phyloP scores from a whole-genome alignment of 2,797 vertebrate genomes.

The Chiroxiphia lanceolata region DNA sequence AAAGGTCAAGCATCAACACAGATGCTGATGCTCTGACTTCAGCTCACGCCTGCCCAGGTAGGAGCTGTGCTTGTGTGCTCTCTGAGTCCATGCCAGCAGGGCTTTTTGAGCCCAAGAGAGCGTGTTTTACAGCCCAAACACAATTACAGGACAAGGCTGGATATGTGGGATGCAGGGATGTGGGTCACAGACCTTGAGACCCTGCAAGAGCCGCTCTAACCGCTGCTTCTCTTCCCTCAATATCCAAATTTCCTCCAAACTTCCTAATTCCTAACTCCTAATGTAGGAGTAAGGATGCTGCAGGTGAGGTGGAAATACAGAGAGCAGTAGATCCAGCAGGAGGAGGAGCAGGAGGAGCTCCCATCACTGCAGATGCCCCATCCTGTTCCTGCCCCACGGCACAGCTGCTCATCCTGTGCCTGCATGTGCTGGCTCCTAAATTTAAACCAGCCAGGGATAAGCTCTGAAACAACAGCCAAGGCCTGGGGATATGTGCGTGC shows the following conservation, averaged over 20 bases:
- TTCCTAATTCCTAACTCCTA: not conserved
- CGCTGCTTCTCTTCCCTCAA: not conserved
- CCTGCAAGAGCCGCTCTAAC: rapidly evolving
- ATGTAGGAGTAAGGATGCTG: not conserved
- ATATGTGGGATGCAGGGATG: not conserved
- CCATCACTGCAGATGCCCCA: not conserved
- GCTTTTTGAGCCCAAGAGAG: not conserved
- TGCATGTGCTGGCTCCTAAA: not conserved
- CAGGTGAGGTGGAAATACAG: not conserved
- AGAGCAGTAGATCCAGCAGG: rapidly evolving
- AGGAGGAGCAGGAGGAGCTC: not conserved
- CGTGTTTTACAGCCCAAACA: rapidly evolving
- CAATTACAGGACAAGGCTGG: rapidly evolving
- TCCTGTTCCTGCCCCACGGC: not conserved
- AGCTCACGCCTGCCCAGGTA: not conserved
- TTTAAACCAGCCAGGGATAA: not conserved
- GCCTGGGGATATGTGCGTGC: not conserved
- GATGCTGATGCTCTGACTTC: not conserved
- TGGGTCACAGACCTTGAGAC: not conserved
- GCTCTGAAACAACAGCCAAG: constrained; percentile 17
- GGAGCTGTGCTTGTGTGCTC: not conserved
- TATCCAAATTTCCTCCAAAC: not conserved
- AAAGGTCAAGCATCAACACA: not conserved
- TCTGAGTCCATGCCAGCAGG: rapidly evolving
- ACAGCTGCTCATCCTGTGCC: not conserved